Base-by-base conservation (phyloP, 2,797 vertebrate genomes). In the Toxotes lorentzi region DNA sequence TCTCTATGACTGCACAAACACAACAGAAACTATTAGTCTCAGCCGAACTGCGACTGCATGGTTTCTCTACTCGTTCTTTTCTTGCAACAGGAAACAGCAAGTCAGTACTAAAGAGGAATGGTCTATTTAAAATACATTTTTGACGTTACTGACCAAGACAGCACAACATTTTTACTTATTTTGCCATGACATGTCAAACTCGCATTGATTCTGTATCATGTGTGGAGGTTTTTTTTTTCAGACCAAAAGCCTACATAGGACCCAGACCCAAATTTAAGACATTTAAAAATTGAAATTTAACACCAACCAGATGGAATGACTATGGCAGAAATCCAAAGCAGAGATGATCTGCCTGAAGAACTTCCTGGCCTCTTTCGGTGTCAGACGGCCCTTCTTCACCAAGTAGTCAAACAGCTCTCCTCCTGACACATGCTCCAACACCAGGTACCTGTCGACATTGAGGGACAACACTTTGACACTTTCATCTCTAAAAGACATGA, bases 341-440 rank as follows among this genome's bases (percentile, higher is more conserved):
- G 97, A 98, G 82, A 98, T 97, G 48, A 98, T 98, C 93, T 98
- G 97, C 89, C 97, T 96, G 93, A 98, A 98, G 94, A 98, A 98
- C 92, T 97, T 97, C 70, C 97, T 94, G 71, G 97, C 97, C 87
- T 97, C 97, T 93, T 97, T 98, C 1, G 97, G 97, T 19, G 97
- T 98, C 81, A 98, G 91, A 4, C 97, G 94, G 51, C 97, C 97
- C 85, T 98, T 98, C 92, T 98, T 97, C 48, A 98, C 97, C 89
- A 98, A 89, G 90, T 98, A 98, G 89, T 98, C 97, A 27, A 98
- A 97, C 65, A 98, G 92, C 90, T 98, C 97, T 58, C 97, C 97
- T n/a, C 97, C 97, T 9, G 97, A 98, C 71, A 98, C 97, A 11
- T 98, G 97, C 92, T 98, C 97, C 91, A 98, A 89, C 76, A 98